Evolutionary conservation across 2,888 invertebrate species (phyloP).

Genomic region (Drosophila nr. medialis): DNA sequence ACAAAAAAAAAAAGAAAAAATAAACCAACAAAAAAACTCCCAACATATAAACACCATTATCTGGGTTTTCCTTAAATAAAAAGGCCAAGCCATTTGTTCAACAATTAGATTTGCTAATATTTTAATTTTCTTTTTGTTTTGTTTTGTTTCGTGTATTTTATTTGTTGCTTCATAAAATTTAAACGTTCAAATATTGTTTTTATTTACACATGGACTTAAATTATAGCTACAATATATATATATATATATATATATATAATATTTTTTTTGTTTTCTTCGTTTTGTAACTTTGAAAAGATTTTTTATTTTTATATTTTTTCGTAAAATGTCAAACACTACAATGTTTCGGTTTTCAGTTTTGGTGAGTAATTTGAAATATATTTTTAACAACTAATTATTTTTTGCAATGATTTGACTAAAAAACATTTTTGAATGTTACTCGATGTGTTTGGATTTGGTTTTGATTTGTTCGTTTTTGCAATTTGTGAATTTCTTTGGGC

Average conservation of each 20-base stretch:
- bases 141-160: constrained; percentile 33
- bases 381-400: constrained; percentile 53
- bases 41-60: constrained; percentile 51
- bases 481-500: constrained; percentile 62
- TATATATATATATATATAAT: constrained; percentile 33
- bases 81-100: constrained; percentile 37
- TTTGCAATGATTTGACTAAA: constrained; percentile 56
- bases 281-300: constrained; percentile 42
- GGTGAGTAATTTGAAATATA: constrained; percentile 46
- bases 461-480: constrained; percentile 48
- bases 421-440: constrained; percentile 75
- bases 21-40: constrained; percentile 42
- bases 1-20: constrained; percentile 34
- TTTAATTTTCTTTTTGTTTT: constrained; percentile 29
- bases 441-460: constrained; percentile 67
- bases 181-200: constrained; percentile 70
- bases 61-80: constrained; percentile 43
- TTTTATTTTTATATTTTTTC: constrained; percentile 31
- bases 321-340: constrained; percentile 62
- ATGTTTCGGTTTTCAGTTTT: constrained; percentile 18
- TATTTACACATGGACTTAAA: constrained; percentile 73
- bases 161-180: constrained; percentile 70
- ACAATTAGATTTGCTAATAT: constrained; percentile 49
- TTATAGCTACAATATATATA: constrained; percentile 39
- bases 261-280: constrained; percentile 26